These are phyloP conservation scores for Melanotus villosus DNA, from an alignment of 2,888 invertebrate genomes.

Conservation along the genomic window DNA sequence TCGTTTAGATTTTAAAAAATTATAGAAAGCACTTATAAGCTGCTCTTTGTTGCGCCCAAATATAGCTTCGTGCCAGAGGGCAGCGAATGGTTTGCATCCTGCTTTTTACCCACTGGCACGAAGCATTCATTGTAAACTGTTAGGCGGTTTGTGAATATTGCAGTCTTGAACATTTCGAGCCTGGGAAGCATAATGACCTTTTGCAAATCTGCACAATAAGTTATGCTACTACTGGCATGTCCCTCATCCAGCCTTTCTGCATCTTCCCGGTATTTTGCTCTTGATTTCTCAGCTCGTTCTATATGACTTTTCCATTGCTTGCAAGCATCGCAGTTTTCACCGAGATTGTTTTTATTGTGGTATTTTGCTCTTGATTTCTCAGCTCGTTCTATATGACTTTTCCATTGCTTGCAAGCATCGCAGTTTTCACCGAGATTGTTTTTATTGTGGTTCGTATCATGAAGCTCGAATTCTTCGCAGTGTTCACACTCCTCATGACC, in stretches of 20 bases:
- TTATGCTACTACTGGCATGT: neutral
- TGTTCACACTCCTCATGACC: conserved; percentile 42
- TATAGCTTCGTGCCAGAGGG: conserved; percentile 23
- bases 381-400: neutral
- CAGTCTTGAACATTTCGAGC: conserved; percentile 13
- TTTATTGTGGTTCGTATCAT: neutral
- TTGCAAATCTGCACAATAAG: conserved; percentile 7
- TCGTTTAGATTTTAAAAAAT: conserved; percentile 14
- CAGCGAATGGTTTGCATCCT: conserved; percentile 23
- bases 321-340: neutral
- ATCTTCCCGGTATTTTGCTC: conserved; percentile 4
- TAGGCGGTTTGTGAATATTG: conserved; percentile 7
- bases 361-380: no score
- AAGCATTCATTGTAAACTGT: conserved; percentile 20
- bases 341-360: neutral
- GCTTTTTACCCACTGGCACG: conserved; percentile 17
- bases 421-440: neutral
- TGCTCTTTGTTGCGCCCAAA: conserved; percentile 13
- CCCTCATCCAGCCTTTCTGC: neutral
- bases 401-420: neutral
- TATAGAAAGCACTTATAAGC: conserved; percentile 19
- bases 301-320: conserved; percentile 1
- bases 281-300: neutral
- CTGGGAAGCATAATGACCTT: conserved; percentile 15
- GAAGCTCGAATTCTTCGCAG: neutral